phyloP scores from a whole-genome alignment of 2,797 vertebrate genomes.

The Sebastes iracundus region DNA sequence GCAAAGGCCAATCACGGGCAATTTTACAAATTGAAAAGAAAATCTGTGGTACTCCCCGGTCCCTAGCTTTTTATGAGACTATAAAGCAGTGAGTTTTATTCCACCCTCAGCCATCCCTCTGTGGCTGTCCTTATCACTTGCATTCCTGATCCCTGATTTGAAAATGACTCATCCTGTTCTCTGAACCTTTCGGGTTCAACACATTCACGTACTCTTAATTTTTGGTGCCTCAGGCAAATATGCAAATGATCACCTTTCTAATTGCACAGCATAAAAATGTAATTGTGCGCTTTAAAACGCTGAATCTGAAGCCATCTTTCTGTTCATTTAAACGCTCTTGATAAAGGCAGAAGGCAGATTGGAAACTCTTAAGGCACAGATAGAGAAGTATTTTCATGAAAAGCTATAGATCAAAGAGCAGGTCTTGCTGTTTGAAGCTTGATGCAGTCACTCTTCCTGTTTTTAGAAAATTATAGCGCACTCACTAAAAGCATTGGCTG shows the following conservation, averaged over 20 bases:
- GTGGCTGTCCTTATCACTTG: slow-evolving; percentile 20
- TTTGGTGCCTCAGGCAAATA: slow-evolving; percentile 20
- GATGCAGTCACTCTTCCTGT: slow-evolving; percentile 64
- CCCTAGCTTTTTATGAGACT: slow-evolving; percentile 14
- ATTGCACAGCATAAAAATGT: slow-evolving; percentile 35
- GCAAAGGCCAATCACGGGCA: slow-evolving; percentile 32
- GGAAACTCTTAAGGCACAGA: slow-evolving; percentile 39
- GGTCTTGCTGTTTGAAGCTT: slow-evolving; percentile 63
- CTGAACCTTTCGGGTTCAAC: slow-evolving; percentile 31
- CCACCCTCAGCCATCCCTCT: slow-evolving; percentile 20
- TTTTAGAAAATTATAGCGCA: slow-evolving; percentile 66
- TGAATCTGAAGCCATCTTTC: slow-evolving; percentile 11
- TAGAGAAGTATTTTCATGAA: slow-evolving; percentile 48
- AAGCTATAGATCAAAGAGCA: slow-evolving; percentile 60
- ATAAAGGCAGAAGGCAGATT: slow-evolving; percentile 24
- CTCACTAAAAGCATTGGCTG: slow-evolving; percentile 65
- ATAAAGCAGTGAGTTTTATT: slow-evolving; percentile 15
- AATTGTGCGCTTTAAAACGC: slow-evolving; percentile 28
- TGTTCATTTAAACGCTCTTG: slow-evolving; percentile 26
- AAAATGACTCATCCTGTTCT: slow-evolving; percentile 39
- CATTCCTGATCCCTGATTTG: slow-evolving; percentile 36
- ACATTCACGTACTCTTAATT: slow-evolving; percentile 33
- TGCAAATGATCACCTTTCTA: slow-evolving; percentile 54
- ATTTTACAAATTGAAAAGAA: slow-evolving; percentile 12
- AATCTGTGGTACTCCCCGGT: neutral